These are phyloP conservation scores for Erpobdella octoculata DNA, from an alignment of 2,888 invertebrate species.

Conservation along the genomic window DNA sequence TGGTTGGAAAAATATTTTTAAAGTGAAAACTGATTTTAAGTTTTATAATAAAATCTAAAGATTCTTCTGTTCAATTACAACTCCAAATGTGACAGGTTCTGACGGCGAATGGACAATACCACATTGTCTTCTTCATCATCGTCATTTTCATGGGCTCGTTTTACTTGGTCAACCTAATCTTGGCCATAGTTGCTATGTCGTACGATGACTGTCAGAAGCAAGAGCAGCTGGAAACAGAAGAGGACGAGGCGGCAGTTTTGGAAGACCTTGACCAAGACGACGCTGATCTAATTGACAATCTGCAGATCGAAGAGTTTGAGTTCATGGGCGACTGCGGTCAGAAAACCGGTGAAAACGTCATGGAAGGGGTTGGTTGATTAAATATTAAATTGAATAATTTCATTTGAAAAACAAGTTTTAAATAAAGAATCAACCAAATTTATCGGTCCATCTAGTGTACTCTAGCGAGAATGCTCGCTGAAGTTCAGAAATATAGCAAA, in stretches of 20 bases:
- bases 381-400: too few relatives aligned
- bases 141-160: constrained; percentile 97
- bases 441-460: too few relatives aligned
- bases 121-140: constrained; percentile 94
- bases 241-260: constrained; percentile 35
- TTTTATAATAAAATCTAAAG: not conserved
- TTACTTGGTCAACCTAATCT: constrained; percentile 95
- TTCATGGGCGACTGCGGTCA: not conserved
- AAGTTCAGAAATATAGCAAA: too few relatives aligned
- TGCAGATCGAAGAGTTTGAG: not conserved
- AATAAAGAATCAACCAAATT: too few relatives aligned
- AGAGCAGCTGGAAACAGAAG: constrained; percentile 57
- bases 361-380: not conserved
- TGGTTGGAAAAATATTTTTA: constrained; percentile 58
- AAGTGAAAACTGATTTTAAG: not conserved
- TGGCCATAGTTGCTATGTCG: constrained; percentile 98
- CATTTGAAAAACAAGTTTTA: too few relatives aligned
- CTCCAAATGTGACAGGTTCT: constrained; percentile 61
- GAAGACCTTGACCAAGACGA: constrained; percentile 12
- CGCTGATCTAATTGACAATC: not conserved
- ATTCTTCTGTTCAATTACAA: not conserved
- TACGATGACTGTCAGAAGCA: constrained; percentile 82
- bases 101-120: constrained; percentile 90
- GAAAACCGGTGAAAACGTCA: not conserved
- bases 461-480: too few relatives aligned